Base-by-base conservation (phyloP, 1,140 invertebrate genomes). In the Drosophila equinoxialis region DNA sequence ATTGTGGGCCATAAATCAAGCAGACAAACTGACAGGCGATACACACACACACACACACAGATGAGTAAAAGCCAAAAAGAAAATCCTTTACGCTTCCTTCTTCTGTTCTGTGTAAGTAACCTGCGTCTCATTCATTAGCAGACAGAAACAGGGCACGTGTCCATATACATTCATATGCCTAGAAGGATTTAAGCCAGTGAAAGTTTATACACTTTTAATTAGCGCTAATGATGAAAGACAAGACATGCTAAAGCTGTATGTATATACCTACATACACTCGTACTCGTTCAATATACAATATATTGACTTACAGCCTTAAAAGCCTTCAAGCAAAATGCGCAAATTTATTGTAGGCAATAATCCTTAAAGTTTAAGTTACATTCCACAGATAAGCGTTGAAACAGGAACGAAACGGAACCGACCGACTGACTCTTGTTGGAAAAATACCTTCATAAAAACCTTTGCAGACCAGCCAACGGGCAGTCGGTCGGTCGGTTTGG, bases 351-450 rank as follows among this genome's bases (percentile, higher is more conserved):
- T 90, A 84, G 81, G 85, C 86, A 89, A 89, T 89, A 89, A 89
- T 89, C 85, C 85, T 89, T 89, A 90, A 89, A 89, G 85, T 90
- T 89, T 89, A 89, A 90, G 78, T 89, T 89, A 89, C 85, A 90
- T 89, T 89, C 85, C 86, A 81, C 58, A 89, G 85, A 89, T 89
- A 89, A 89, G 85, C 85, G 81, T 59, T 57, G 63, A 70, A 76
- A 70, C 65, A 23, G 74, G 57, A 73, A 77, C 74, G 81, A 77
- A 69, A 68, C 61, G 63, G 54, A 42, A 67, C 33, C 51, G 54
- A 45, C 33, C 59, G 1, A n/a, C 8, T 42, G 64, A 30, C 7
- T 23, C 14, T 57, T 10, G 71, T 45, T 68, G 33, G 7, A 60
- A 61, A 74, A 77, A 77, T 65, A 85, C 78, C 82, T 69, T 75